Conservation (phyloP, 1,140 invertebrate species). For the Drosophila elegans region DNA sequence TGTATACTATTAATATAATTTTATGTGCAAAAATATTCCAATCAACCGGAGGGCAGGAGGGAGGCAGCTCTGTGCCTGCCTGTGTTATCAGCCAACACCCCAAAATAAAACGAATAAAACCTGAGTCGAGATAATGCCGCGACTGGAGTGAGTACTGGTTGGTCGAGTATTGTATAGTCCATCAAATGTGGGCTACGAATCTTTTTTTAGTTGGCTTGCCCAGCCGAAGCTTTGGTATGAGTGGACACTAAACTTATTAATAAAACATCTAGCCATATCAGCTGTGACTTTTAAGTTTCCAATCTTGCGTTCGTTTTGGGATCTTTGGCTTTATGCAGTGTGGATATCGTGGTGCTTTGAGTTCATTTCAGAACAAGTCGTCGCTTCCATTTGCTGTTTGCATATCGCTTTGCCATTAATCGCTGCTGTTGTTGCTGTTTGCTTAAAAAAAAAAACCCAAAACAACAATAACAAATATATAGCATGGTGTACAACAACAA, state of each 20-base stretch:
- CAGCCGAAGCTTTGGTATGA: constrained; percentile 28
- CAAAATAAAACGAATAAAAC: constrained; percentile 39
- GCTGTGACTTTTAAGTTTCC: constrained; percentile 16
- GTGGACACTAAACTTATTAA: constrained; percentile 55
- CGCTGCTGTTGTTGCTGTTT: constrained; percentile 45
- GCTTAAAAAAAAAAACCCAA: constrained; percentile 18
- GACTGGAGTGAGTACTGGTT: constrained; percentile 2
- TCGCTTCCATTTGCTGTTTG: constrained; percentile 45
- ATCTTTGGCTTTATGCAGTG: constrained; percentile 16
- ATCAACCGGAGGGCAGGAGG: constrained; percentile 8
- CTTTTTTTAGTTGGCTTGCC: constrained; percentile 47
- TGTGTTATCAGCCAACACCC: constrained; percentile 58
- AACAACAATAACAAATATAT: constrained; percentile 27
- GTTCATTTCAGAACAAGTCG: constrained; percentile 38
- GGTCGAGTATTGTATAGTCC: constrained; percentile 1
- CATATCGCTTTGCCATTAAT: constrained; percentile 61
- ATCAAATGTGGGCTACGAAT: constrained; percentile 23
- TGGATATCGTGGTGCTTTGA: background rate
- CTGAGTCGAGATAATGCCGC: constrained; percentile 34
- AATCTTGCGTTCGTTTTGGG: constrained; percentile 30
- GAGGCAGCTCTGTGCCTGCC: constrained; percentile 1
- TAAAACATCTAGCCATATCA: constrained; percentile 49
- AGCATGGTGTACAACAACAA: constrained; percentile 39
- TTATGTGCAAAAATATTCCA: constrained; percentile 60
- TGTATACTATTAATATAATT: constrained; percentile 57